Conservation (phyloP, 2,113 vertebrate genomes). For the Corythoichthys intestinalis region DNA sequence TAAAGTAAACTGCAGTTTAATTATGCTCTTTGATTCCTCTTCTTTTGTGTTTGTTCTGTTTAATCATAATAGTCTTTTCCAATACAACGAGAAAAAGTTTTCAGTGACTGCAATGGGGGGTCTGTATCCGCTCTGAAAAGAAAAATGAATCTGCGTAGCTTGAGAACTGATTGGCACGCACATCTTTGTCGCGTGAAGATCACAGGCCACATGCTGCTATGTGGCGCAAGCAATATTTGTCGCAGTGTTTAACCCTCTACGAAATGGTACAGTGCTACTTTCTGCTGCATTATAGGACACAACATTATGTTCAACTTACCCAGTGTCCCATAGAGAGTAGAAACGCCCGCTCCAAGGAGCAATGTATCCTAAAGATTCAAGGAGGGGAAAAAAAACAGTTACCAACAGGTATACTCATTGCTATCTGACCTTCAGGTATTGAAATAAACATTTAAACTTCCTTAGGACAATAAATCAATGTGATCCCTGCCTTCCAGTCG, state of each 20-base stretch:
- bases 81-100: conserved; percentile 23
- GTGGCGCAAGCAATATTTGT: conserved; percentile 27
- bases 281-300: too few relatives aligned
- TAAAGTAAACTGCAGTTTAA: conserved; percentile 25
- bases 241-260: background rate
- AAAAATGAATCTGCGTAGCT: conserved; percentile 30
- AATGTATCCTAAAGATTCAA: conserved; percentile 83
- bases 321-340: conserved; percentile 97
- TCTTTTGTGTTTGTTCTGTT: conserved; percentile 5
- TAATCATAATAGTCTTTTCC: conserved; percentile 19
- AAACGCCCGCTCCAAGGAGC: conserved; percentile 98
- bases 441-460: background rate
- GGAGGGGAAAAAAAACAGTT: conserved; percentile 9
- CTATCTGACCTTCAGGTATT: conserved; percentile 12
- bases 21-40: background rate
- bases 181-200: conserved; percentile 24
- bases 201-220: conserved; percentile 17
- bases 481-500: too few relatives aligned
- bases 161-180: conserved; percentile 34
- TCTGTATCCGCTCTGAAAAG: conserved; percentile 31
- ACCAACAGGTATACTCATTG: background rate
- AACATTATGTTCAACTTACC: conserved; percentile 76
- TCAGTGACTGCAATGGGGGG: conserved; percentile 42
- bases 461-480: too few relatives aligned
- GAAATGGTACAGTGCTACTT: conserved; percentile 8